A percentile compares a stretch with the other conserved stretches of the same genome.
These are phyloP conservation scores for Drosophila buzzatii DNA, from an alignment of 2,888 invertebrate species.

Conservation along the genomic window DNA sequence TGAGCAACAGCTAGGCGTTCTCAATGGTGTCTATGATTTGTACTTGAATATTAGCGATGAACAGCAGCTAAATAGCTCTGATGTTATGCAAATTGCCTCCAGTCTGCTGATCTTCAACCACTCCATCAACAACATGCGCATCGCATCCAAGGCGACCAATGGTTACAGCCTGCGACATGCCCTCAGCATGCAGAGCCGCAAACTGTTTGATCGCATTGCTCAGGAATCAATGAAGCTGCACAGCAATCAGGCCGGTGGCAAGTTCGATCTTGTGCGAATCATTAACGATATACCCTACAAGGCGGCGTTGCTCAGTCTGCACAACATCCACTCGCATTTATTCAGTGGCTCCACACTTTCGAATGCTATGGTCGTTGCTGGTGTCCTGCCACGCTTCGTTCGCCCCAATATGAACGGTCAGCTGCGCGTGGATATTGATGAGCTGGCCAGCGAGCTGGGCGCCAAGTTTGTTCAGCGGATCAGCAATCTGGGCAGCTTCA, in stretches of 20 bases:
- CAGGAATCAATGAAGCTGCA: constrained; percentile 54
- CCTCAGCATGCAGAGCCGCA: constrained; percentile 66
- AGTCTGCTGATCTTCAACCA: constrained; percentile 79
- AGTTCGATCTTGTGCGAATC: constrained; percentile 78
- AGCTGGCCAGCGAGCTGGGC: constrained; percentile 55
- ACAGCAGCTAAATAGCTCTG: constrained; percentile 58
- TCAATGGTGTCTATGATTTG: constrained; percentile 71
- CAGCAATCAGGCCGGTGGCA: neutral
- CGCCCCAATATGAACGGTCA: constrained; percentile 3
- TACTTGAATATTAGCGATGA: constrained; percentile 72
- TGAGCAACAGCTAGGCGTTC: constrained; percentile 65
- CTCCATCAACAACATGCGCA: constrained; percentile 77
- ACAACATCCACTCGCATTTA: constrained; percentile 55
- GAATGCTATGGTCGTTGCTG: constrained; percentile 31
- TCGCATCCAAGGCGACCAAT: constrained; percentile 63
- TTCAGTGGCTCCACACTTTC: constrained; percentile 23
- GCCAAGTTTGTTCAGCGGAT: constrained; percentile 75
- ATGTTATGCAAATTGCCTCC: constrained; percentile 74
- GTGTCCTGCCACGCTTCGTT: constrained; percentile 52
- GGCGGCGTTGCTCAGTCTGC: constrained; percentile 45
- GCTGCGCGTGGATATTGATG: constrained; percentile 34
- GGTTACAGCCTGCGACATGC: constrained; percentile 65
- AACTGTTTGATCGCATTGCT: constrained; percentile 48
- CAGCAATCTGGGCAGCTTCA: constrained; percentile 58
- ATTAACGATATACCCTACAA: constrained; percentile 81